These are phyloP conservation scores for Camarhynchus parvulus DNA, from an alignment of 2,113 vertebrate species.

Conservation along the genomic window DNA sequence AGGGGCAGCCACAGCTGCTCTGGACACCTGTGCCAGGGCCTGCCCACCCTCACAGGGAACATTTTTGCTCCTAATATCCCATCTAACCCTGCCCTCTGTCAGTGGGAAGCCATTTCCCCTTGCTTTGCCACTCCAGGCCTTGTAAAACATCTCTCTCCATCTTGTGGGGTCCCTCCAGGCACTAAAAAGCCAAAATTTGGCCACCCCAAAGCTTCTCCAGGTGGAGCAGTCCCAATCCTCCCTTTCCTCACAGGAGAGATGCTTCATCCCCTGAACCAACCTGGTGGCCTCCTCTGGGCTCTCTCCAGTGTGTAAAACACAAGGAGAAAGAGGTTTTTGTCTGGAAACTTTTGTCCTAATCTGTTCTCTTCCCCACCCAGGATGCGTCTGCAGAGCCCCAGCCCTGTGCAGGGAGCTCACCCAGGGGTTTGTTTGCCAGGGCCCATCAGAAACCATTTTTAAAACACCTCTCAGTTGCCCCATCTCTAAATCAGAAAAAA, in stretches of 20 bases:
- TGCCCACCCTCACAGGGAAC: accelerated
- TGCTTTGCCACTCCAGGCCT: not conserved
- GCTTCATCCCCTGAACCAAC: not conserved
- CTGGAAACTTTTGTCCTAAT: not conserved
- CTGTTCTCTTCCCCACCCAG: not conserved
- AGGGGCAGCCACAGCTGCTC: not conserved
- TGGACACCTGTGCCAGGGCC: not conserved
- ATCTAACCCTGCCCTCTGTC: not conserved
- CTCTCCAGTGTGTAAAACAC: not conserved
- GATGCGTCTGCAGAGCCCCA: not conserved
- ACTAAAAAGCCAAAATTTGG: not conserved
- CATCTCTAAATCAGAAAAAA: not conserved
- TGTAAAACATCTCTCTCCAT: not conserved
- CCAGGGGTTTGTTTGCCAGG: not conserved
- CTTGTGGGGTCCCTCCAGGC: not conserved
- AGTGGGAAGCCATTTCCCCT: not conserved
- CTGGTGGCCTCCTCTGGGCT: not conserved
- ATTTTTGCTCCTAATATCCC: not conserved
- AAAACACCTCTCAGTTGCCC: not conserved
- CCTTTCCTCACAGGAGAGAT: not conserved
- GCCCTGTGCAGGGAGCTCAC: not conserved
- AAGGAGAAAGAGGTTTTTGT: accelerated
- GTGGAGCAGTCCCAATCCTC: not conserved
- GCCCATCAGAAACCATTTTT: not conserved
- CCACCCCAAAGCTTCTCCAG: not conserved